Evolutionary conservation across 2,797 vertebrate species (phyloP).

Genomic region (Aselliscus stoliczkanus): DNA sequence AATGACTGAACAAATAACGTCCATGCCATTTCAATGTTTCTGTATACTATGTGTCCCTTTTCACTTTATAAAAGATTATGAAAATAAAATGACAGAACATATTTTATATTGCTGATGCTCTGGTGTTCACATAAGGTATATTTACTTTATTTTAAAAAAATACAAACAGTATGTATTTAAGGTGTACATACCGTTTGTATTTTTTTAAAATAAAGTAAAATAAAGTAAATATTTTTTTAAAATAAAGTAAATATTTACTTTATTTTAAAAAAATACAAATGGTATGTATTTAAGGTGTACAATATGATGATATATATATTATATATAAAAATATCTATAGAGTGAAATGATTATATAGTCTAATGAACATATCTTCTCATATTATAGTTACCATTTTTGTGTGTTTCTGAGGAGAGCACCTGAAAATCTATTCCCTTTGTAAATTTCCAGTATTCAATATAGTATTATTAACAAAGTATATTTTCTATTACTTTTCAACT

Average conservation of each 20-base stretch:
- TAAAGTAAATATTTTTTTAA: too few species aligned
- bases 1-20: neutral
- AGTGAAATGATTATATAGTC: neutral
- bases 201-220: too few species aligned
- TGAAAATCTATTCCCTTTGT: neutral
- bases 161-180: too few species aligned
- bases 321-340: too few species aligned
- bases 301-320: neutral
- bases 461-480: neutral
- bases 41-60: neutral
- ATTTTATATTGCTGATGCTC: neutral
- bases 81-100: neutral
- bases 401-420: neutral
- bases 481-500: neutral
- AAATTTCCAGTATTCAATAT: neutral
- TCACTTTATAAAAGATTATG: neutral
- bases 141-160: neutral
- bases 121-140: neutral
- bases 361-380: neutral
- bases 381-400: neutral
- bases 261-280: neutral
- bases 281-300: neutral
- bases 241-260: too few species aligned
- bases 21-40: neutral
- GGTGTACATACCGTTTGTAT: too few species aligned